Evolutionary conservation across 2,113 vertebrate species (phyloP).

Genomic region (Tringa solitaria): DNA sequence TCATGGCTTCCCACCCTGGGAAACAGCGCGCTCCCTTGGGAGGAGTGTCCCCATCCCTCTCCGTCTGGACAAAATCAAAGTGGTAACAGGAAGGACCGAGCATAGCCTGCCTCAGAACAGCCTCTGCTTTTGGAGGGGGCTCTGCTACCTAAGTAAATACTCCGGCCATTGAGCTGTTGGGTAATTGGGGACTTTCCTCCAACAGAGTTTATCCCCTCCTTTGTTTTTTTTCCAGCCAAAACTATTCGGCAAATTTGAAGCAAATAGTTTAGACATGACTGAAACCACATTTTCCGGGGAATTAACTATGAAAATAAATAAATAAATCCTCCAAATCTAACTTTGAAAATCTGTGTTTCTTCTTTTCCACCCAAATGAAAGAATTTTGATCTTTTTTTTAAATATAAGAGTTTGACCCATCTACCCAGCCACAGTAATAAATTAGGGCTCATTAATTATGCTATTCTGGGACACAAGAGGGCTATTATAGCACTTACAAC

Average conservation of each 20-base stretch:
- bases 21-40: background rate
- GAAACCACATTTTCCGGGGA: background rate
- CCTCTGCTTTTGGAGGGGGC: background rate
- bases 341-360: background rate
- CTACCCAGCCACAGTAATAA: background rate
- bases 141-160: background rate
- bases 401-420: background rate
- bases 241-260: conserved; percentile 38
- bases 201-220: conserved; percentile 1
- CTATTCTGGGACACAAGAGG: background rate
- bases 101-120: background rate
- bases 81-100: background rate
- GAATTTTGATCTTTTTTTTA: background rate
- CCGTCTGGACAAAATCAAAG: background rate
- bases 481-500: background rate
- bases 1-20: background rate
- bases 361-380: background rate
- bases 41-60: background rate
- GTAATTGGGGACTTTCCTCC: background rate
- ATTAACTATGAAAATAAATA: conserved; percentile 20
- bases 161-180: background rate
- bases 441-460: background rate
- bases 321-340: background rate
- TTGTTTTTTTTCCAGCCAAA: background rate
- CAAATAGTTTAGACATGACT: conserved; percentile 44